phyloP scores from a whole-genome alignment of 2,888 invertebrate species.

The Agapostemon virescens region DNA sequence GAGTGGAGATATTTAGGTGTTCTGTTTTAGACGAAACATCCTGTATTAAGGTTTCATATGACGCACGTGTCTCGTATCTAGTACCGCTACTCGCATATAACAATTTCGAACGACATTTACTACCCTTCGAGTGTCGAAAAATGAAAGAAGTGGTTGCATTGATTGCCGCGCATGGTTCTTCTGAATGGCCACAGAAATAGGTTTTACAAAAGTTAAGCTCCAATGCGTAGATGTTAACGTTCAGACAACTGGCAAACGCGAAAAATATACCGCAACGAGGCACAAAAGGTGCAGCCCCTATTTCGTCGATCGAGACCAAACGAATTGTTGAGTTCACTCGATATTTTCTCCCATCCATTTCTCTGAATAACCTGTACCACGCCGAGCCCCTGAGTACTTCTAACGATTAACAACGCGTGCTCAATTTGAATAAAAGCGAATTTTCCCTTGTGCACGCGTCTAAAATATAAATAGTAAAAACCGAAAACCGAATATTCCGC shows the following conservation, averaged over 20 bases:
- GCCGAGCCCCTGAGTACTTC: not conserved
- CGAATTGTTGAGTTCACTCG: not conserved
- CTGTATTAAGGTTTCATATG: no score
- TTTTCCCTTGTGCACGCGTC: not conserved
- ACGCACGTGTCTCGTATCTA: no score
- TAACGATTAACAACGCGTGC: not conserved
- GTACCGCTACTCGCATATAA: no score
- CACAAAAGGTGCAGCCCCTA: not conserved
- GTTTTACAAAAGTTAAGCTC: not conserved
- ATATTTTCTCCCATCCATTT: slow-evolving; percentile 1
- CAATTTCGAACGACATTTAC: no score
- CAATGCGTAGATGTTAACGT: not conserved
- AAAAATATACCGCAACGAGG: not conserved
- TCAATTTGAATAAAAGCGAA: not conserved
- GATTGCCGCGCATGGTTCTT: no score
- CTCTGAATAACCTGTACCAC: not conserved
- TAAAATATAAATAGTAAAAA: slow-evolving; percentile 17
- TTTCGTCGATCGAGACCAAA: not conserved
- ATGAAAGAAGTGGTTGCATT: no score
- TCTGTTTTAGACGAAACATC: no score
- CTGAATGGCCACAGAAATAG: no score
- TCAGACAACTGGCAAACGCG: not conserved
- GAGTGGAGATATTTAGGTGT: no score
- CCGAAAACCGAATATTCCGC: slow-evolving; percentile 14
- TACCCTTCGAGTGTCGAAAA: no score